Percentiles rank a stretch among this genome's conserved stretches.
Evolutionary conservation across 2,113 vertebrate genomes (phyloP).

Genomic region (Coreoperca whiteheadi): DNA sequence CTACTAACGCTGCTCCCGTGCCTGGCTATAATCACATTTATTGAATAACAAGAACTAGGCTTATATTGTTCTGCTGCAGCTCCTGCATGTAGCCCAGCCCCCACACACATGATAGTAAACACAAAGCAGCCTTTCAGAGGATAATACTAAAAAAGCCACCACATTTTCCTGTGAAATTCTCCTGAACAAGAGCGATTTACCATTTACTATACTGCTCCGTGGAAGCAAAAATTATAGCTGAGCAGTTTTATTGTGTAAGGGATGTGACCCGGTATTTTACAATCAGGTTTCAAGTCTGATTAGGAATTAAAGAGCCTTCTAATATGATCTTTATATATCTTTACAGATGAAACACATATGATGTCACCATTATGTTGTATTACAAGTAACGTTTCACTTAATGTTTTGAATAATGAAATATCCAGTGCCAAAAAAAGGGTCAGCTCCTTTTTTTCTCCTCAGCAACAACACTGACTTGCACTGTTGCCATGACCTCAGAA

Average conservation of each 20-base stretch:
- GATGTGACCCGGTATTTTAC: slow-evolving; percentile 13
- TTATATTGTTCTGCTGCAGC: slow-evolving; percentile 55
- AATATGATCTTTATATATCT: neutral
- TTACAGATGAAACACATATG: neutral
- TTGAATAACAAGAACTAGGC: slow-evolving; percentile 66
- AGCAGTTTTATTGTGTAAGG: slow-evolving; percentile 5
- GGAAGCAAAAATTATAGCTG: slow-evolving; percentile 2
- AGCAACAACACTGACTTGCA: slow-evolving; percentile 76
- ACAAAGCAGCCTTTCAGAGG: slow-evolving; percentile 63
- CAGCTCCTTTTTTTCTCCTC: slow-evolving; percentile 66
- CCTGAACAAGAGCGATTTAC: slow-evolving; percentile 2
- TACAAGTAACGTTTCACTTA: no score
- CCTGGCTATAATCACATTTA: slow-evolving; percentile 74
- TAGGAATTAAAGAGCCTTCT: neutral
- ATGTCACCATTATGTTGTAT: neutral
- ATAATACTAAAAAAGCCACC: slow-evolving; percentile 38
- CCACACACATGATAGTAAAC: slow-evolving; percentile 55
- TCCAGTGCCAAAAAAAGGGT: slow-evolving; percentile 48
- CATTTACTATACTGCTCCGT: slow-evolving; percentile 1
- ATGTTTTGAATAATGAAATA: no score
- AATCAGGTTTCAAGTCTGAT: slow-evolving; percentile 9
- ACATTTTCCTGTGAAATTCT: slow-evolving; percentile 35
- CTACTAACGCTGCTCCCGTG: slow-evolving; percentile 47
- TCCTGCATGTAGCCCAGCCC: slow-evolving; percentile 39
- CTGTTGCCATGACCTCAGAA: slow-evolving; percentile 80